Percentiles rank a stretch among this genome's conserved stretches.
Conservation (phyloP, 2,113 vertebrate genomes). For the Oxyruncus cristatus region DNA sequence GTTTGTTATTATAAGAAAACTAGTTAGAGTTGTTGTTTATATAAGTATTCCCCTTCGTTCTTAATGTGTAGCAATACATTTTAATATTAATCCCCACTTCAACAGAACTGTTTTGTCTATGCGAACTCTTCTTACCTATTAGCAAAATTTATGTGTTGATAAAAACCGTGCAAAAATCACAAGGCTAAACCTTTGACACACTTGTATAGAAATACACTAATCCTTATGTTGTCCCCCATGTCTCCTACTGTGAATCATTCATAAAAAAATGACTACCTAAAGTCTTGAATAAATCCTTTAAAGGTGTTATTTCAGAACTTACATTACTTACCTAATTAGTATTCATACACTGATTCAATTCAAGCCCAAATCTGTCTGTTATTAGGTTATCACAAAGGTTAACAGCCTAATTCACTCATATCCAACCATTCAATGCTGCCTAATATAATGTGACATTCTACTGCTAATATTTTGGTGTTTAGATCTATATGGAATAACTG, state of each 20-base stretch:
- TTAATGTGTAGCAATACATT: too few species aligned
- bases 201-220: background rate
- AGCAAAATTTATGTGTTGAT: too few species aligned
- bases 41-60: too few species aligned
- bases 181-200: too few species aligned
- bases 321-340: background rate
- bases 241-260: background rate
- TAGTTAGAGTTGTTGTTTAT: too few species aligned
- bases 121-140: too few species aligned
- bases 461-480: background rate
- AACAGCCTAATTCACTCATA: background rate
- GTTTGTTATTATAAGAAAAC: too few species aligned
- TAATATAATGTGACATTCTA: background rate
- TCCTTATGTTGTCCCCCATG: background rate
- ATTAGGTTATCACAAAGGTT: background rate
- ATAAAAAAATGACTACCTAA: background rate
- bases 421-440: background rate
- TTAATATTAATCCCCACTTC: too few species aligned
- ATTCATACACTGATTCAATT: background rate
- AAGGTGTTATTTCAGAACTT: background rate
- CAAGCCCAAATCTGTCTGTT: background rate
- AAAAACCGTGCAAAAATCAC: too few species aligned
- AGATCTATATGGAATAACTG: background rate
- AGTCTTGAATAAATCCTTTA: background rate
- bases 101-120: too few species aligned